Evolutionary conservation across 2,113 vertebrate species (phyloP).

Genomic region (Ammodytes marinus): DNA sequence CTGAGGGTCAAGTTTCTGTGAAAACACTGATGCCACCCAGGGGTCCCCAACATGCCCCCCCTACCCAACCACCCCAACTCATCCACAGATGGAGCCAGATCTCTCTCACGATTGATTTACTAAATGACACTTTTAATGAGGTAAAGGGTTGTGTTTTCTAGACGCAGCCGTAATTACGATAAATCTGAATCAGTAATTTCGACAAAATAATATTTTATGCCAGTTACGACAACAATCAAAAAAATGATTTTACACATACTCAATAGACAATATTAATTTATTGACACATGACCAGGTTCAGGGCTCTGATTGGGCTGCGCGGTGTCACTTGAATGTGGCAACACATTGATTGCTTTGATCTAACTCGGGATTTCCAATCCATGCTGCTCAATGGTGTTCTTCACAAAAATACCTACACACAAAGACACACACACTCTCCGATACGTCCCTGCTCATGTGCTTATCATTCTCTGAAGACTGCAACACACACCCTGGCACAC

Average conservation of each 20-base stretch:
- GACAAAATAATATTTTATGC: background rate
- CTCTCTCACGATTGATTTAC: constrained; percentile 13
- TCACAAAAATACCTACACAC: constrained; percentile 65
- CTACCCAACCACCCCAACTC: constrained; percentile 15
- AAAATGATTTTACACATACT: background rate
- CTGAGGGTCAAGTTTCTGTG: constrained; percentile 77
- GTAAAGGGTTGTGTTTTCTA: background rate
- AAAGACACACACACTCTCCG: constrained; percentile 13
- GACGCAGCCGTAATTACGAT: background rate
- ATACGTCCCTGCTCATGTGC: constrained; percentile 36
- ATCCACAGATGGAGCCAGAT: constrained; percentile 58
- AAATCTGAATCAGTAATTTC: background rate
- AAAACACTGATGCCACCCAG: constrained; percentile 74
- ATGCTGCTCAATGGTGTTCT: background rate
- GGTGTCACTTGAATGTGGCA: constrained; percentile 7
- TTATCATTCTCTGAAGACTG: constrained; percentile 66
- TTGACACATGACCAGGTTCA: background rate
- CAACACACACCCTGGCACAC: constrained; percentile 41
- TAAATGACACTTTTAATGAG: background rate
- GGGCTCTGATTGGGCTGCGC: background rate
- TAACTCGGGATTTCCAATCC: background rate
- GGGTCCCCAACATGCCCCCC: constrained; percentile 39
- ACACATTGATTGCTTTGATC: background rate
- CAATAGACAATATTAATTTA: no score
- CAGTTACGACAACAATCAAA: background rate